phyloP scores from a whole-genome alignment of 2,888 invertebrate species.

The Hyalella azteca region DNA sequence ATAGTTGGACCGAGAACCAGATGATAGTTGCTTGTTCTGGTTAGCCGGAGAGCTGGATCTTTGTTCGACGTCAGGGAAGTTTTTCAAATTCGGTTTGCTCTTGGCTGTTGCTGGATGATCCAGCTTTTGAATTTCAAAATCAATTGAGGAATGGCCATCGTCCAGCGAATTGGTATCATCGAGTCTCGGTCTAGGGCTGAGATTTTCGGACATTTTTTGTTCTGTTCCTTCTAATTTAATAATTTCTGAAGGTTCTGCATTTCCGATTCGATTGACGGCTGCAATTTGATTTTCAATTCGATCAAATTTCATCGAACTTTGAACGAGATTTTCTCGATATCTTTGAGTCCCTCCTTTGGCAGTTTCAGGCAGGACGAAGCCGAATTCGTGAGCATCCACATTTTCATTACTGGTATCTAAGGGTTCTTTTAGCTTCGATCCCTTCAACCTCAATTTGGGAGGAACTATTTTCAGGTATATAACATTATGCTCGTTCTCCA shows the following conservation, averaged over 20 bases:
- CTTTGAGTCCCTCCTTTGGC: no score
- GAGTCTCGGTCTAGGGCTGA: neutral
- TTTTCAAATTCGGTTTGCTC: neutral
- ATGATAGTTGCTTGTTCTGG: neutral
- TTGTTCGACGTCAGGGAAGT: neutral
- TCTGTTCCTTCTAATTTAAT: neutral
- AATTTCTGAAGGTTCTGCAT: neutral
- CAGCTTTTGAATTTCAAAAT: no score
- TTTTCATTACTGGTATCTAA: neutral
- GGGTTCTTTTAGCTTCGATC: constrained; percentile 4
- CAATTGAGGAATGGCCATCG: neutral
- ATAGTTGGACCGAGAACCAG: neutral
- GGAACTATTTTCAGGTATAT: neutral
- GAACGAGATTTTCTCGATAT: no score
- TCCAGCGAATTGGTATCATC: neutral
- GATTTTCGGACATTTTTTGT: neutral
- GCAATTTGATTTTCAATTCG: constrained; percentile 17
- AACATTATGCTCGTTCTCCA: neutral
- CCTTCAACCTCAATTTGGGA: neutral
- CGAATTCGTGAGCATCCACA: no score
- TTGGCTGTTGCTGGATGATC: neutral
- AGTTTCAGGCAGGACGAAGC: no score
- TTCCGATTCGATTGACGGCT: constrained; percentile 4
- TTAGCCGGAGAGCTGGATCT: neutral
- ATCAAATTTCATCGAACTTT: no score